Base-by-base conservation (phyloP, 2,888 invertebrate genomes). In the Temnothorax ravouxi region DNA sequence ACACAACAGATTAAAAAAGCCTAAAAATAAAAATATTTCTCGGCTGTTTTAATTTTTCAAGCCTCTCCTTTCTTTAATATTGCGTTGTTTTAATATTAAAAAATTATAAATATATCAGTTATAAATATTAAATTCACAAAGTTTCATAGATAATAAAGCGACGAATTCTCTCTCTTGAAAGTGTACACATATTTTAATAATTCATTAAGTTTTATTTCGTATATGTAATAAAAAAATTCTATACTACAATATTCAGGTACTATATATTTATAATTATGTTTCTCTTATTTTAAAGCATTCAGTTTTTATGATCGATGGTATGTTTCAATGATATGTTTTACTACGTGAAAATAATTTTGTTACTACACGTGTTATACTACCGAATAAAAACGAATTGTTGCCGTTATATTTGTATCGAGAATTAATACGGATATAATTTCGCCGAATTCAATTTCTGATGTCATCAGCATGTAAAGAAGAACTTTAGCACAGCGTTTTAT, bases 221-320 rank as follows among this genome's bases (percentile, higher is more conserved):
- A 74, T 29, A 74, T 9, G 18, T 38, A 61, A 50, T 74, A 74
- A 80, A 72, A 64, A 80, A 72, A 21, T n/a, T n/a, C 18, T 71
- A 62, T 81, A 15, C 76, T 81, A 66, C 52, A 54, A 76, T 85
- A 84, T 89, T 92, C 92, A 92, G 92, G 92, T 92, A 92, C 92
- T 92, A 80, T 59, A 87, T 54, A 41, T n/a, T 0, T 41, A 41
- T 21, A 90, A 88, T 87, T 90, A 87, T 86, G 79, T 83, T 87
- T 84, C 52, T 84, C 54, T 84, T 86, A 72, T 86, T 69, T 88
- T 91, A 91, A 91, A 91, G 90, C 90, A 88, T 87, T 44, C 72
- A 34, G 67, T 86, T 88, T 81, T 81, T 61, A 66, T 74, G 54
- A 71, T 80, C 56, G 21, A 69, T 83, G 64, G 44, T 71, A 67